Conservation (phyloP, 2,888 invertebrate genomes). For the Bellardia pandia region DNA sequence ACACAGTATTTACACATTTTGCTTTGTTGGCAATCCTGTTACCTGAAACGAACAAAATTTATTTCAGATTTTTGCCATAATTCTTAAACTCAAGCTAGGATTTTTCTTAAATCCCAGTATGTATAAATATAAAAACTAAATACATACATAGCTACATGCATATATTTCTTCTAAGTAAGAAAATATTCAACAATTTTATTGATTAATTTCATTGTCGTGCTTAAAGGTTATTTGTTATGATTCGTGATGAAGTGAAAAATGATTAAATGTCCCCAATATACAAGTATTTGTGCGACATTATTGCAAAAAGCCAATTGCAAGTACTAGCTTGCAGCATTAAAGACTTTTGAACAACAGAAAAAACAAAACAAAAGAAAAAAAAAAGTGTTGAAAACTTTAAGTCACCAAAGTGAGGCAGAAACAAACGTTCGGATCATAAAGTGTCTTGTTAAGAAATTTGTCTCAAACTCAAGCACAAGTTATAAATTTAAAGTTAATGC, state of each 20-base stretch:
- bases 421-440: slow-evolving; percentile 42
- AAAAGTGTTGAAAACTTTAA: slow-evolving; percentile 63
- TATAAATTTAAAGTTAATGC: slow-evolving; percentile 58
- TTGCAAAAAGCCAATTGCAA: slow-evolving; percentile 6
- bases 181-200: slow-evolving; percentile 62
- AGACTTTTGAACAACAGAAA: too few relatives aligned
- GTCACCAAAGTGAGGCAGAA: slow-evolving; percentile 35
- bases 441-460: slow-evolving; percentile 64
- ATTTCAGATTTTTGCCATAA: background rate
- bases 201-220: slow-evolving; percentile 73
- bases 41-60: background rate
- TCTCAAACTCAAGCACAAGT: slow-evolving; percentile 44
- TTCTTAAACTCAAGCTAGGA: background rate
- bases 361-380: background rate
- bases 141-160: too few relatives aligned
- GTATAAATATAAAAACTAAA: background rate
- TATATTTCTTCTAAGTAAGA: slow-evolving; percentile 1
- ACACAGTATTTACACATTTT: too few relatives aligned
- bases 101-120: slow-evolving; percentile 4
- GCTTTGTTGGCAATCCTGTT: background rate
- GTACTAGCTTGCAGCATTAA: background rate
- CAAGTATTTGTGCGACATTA: slow-evolving; percentile 48
- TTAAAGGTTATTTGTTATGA: slow-evolving; percentile 70
- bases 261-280: slow-evolving; percentile 64
- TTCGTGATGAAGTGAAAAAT: slow-evolving; percentile 74